phyloP scores from a whole-genome alignment of 2,888 invertebrate genomes.

The Orthosia cruda region DNA sequence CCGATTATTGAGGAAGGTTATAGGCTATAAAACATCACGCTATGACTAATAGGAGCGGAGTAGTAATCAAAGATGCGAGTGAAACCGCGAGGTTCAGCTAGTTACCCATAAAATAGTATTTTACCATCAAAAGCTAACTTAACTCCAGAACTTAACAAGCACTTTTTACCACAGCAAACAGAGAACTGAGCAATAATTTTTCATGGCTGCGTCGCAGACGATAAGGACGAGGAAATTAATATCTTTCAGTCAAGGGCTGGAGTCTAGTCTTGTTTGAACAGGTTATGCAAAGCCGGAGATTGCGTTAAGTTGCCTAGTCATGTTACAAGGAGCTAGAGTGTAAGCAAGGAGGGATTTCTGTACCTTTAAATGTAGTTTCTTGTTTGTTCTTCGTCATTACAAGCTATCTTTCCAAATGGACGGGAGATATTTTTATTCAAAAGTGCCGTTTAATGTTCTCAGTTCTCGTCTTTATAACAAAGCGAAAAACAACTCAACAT shows the following conservation, averaged over 20 bases:
- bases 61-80: too few relatives aligned
- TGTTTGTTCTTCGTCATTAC: too few relatives aligned
- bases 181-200: conserved; percentile 27
- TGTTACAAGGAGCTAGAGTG: neutral
- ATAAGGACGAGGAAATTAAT: conserved; percentile 51
- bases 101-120: neutral
- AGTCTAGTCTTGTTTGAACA: conserved; percentile 44
- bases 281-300: conserved; percentile 33
- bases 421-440: too few relatives aligned
- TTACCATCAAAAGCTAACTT: neutral
- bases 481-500: too few relatives aligned
- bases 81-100: too few relatives aligned
- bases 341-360: neutral
- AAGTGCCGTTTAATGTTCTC: too few relatives aligned
- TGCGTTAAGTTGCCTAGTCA: conserved; percentile 23
- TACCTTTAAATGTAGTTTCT: too few relatives aligned
- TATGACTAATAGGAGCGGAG: too few relatives aligned
- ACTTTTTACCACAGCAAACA: conserved; percentile 40
- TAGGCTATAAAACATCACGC: too few relatives aligned
- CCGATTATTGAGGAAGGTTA: too few relatives aligned
- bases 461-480: too few relatives aligned
- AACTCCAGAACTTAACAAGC: conserved; percentile 52
- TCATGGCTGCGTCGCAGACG: conserved; percentile 36
- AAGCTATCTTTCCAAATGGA: too few relatives aligned
- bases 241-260: conserved; percentile 20